Evolutionary conservation across 2,113 vertebrate genomes (phyloP), one percentile per base, ranked within the genome.

Genomic region (Eidolon helvum): DNA sequence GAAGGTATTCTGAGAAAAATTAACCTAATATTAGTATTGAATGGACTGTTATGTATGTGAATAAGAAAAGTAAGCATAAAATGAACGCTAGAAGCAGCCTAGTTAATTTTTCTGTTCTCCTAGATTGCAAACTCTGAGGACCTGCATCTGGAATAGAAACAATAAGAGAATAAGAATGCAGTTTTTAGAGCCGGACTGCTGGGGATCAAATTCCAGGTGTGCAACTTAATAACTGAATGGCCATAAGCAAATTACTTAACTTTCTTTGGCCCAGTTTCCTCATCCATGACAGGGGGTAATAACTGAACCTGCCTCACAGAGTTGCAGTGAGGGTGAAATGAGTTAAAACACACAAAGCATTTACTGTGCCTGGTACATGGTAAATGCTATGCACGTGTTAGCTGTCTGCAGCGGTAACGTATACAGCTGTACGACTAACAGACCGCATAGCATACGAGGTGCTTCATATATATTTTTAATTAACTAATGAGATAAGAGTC

Each of bases 1-100:
- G n/a, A 74, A 90, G 33, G 28, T 38, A 61, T 48, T 55, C 72
- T 86, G 65, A 38, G 71, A 65, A 93, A 93, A 91, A 69, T 11
- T 63, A 30, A 75, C 48, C 19, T 79, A 21, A 48, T 19, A 3
- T 18, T 50, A 28, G 1, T 28, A 35, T 15, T 63, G 38, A 38
- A 38, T 4, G 14, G 45, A 53, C 61, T 91, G 78, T 35, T 45
- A 21, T 9, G 24, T 40, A 18, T n/a, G 9, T 38, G 14, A 59
- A n/a, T 21, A 53, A 95, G 22, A 93, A 87, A 82, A 18, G 45
- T 1, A 59, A 10, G 40, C n/a, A 35, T 7, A 48, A 50, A 38
- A 66, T 7, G 15, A 84, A 61, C 74, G 48, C 6, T 26, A 87
- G 84, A 71, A 65, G 68, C 33, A 59, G 22, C 19, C 24, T 38